phyloP scores from a whole-genome alignment of 2,113 vertebrate species.

The Cynoglossus semilaevis region DNA sequence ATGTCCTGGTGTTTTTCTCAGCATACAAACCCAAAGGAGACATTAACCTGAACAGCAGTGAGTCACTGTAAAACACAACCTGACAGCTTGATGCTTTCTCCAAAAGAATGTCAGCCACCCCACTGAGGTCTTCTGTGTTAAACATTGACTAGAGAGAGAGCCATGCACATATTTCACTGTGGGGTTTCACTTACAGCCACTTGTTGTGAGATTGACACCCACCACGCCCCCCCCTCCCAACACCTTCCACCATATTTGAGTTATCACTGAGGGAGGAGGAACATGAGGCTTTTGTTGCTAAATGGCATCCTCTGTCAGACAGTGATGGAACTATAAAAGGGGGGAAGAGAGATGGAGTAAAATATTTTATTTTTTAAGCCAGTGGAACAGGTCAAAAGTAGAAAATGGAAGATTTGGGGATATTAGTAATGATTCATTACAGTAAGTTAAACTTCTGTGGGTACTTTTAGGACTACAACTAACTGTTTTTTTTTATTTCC shows the following conservation, averaged over 20 bases:
- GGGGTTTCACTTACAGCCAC: slow-evolving; percentile 55
- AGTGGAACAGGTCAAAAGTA: too few species aligned
- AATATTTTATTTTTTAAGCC: too few species aligned
- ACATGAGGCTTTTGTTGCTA: slow-evolving; percentile 33
- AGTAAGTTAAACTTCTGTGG: too few species aligned
- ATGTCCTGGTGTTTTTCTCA: slow-evolving; percentile 9
- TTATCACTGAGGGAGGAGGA: slow-evolving; percentile 34
- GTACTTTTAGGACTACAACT: too few species aligned
- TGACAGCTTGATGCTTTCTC: slow-evolving; percentile 15
- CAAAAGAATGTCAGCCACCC: slow-evolving; percentile 39
- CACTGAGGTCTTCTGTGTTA: slow-evolving; percentile 35
- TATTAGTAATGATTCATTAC: too few species aligned
- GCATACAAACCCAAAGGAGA: slow-evolving; percentile 15
- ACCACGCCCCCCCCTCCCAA: background rate
- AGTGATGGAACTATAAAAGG: too few species aligned
- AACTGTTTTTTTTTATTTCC: too few species aligned
- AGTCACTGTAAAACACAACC: slow-evolving; percentile 4
- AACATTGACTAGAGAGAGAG: slow-evolving; percentile 38
- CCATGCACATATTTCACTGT: slow-evolving; percentile 21
- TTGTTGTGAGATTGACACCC: slow-evolving; percentile 28
- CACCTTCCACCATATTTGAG: slow-evolving; percentile 14
- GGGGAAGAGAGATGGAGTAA: too few species aligned
- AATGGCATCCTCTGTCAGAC: slow-evolving; percentile 4
- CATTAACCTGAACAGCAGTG: slow-evolving; percentile 3
- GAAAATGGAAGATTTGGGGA: too few species aligned